phyloP scores from a whole-genome alignment of 2,797 vertebrate genomes.

The Anguilla marmorata region DNA sequence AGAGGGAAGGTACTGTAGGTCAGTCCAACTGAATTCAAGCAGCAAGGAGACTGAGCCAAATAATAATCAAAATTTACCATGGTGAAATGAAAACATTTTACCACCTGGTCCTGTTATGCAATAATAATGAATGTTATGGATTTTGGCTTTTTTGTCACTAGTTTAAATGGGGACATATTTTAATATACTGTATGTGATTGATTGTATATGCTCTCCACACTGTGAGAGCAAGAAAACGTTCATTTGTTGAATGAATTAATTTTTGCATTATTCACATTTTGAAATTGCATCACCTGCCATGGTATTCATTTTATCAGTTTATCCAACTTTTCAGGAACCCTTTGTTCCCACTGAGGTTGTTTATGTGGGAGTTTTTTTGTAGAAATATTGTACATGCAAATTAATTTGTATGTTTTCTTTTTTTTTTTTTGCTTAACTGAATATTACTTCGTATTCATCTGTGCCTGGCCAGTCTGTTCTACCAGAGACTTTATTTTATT shows the following conservation, averaged over 20 bases:
- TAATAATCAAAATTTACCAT: neutral
- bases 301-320: neutral
- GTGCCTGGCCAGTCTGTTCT: neutral
- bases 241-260: too few relatives aligned
- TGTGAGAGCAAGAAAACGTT: neutral
- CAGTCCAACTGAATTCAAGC: neutral
- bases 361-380: neutral
- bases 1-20: neutral
- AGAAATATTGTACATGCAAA: neutral
- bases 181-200: neutral
- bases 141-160: neutral
- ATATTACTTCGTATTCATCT: neutral
- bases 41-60: neutral
- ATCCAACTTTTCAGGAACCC: neutral
- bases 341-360: neutral
- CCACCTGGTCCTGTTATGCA: neutral
- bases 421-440: neutral
- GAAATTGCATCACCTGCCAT: neutral
- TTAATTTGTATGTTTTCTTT: neutral
- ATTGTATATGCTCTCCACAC: neutral
- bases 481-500: neutral
- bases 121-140: neutral
- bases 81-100: neutral
- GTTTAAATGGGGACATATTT: neutral
- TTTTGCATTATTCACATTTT: neutral